Percentiles rank a stretch among this genome's conserved stretches.
These are phyloP conservation scores for Drosophila littoralis DNA, from an alignment of 1,140 invertebrate genomes.

Conservation along the genomic window DNA sequence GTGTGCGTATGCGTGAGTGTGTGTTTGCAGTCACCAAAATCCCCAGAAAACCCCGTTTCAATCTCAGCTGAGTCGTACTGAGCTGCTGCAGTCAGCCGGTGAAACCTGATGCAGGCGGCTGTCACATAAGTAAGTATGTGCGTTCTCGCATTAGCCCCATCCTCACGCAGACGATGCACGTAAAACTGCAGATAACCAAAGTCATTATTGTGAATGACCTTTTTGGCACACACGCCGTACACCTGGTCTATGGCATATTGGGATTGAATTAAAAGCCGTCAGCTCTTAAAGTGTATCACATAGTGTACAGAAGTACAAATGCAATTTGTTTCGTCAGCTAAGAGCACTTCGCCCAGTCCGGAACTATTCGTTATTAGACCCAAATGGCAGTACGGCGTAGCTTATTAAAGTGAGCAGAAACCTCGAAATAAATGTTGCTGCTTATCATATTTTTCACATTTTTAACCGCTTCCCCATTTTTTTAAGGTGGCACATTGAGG, in stretches of 20 bases:
- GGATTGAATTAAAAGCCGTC: conserved; percentile 28
- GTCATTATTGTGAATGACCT: conserved; percentile 33
- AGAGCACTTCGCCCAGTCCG: no score
- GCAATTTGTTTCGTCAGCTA: conserved; percentile 23
- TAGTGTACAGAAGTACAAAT: conserved; percentile 25
- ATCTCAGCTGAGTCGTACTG: conserved; percentile 72
- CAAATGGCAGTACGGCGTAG: conserved; percentile 16
- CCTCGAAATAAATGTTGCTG: conserved; percentile 46
- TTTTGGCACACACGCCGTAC: not conserved
- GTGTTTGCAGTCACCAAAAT: conserved; percentile 46
- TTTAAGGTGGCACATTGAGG: conserved; percentile 51
- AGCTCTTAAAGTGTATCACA: not conserved
- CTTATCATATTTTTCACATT: conserved; percentile 72
- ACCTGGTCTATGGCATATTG: not conserved
- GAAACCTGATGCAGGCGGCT: conserved; percentile 37
- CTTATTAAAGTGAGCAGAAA: conserved; percentile 35
- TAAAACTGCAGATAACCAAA: conserved; percentile 49
- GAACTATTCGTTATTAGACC: no score
- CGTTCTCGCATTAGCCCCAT: conserved; percentile 23
- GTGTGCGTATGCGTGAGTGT: conserved; percentile 6
- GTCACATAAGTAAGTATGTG: conserved; percentile 34
- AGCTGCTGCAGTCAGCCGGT: conserved; percentile 62
- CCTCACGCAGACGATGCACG: conserved; percentile 10
- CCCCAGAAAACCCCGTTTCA: conserved; percentile 66
- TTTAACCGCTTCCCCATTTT: conserved; percentile 37